A percentile compares a stretch with the other conserved stretches of the same genome.
phyloP scores from a whole-genome alignment of 2,888 invertebrate genomes.

The Coronaproctus castanopsis region DNA sequence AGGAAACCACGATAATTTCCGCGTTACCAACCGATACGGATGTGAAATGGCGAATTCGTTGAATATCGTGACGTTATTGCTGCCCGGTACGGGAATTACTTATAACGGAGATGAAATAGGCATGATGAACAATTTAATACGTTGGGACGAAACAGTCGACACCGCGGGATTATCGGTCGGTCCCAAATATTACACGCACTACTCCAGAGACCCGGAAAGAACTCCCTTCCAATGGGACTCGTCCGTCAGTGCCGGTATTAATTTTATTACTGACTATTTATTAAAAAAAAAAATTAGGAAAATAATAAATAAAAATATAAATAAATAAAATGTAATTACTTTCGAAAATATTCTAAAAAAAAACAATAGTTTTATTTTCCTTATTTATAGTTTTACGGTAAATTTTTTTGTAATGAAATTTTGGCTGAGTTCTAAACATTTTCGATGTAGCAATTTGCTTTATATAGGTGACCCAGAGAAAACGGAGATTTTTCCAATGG shows the following conservation, averaged over 20 bases:
- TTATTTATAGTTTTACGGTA: too few relatives aligned
- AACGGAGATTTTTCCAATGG: too few relatives aligned
- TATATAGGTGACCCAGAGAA: too few relatives aligned
- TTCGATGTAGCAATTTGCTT: too few relatives aligned
- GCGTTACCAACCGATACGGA: constrained; percentile 24
- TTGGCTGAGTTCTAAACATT: too few relatives aligned
- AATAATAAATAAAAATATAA: too few relatives aligned
- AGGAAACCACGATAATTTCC: constrained; percentile 23
- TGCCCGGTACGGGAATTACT: constrained; percentile 67
- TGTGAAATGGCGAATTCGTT: constrained; percentile 26
- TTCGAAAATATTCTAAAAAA: too few relatives aligned
- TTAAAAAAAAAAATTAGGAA: too few relatives aligned
- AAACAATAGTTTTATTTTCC: too few relatives aligned
- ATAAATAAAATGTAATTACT: too few relatives aligned
- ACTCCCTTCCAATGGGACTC: constrained; percentile 65
- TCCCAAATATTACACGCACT: constrained; percentile 32
- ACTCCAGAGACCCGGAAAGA: constrained; percentile 49
- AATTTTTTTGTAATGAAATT: too few relatives aligned
- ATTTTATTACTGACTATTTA: too few relatives aligned
- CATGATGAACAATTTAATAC: constrained; percentile 37
- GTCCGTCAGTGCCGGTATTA: constrained; percentile 31
- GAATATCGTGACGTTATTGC: constrained; percentile 34
- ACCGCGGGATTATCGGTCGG: constrained; percentile 36
- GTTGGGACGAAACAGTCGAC: constrained; percentile 33
- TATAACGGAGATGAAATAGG: constrained; percentile 75